Evolutionary conservation across 2,113 vertebrate genomes (phyloP), one percentile per base, ranked within the genome.

Genomic region (Sapayoa aenigma): DNA sequence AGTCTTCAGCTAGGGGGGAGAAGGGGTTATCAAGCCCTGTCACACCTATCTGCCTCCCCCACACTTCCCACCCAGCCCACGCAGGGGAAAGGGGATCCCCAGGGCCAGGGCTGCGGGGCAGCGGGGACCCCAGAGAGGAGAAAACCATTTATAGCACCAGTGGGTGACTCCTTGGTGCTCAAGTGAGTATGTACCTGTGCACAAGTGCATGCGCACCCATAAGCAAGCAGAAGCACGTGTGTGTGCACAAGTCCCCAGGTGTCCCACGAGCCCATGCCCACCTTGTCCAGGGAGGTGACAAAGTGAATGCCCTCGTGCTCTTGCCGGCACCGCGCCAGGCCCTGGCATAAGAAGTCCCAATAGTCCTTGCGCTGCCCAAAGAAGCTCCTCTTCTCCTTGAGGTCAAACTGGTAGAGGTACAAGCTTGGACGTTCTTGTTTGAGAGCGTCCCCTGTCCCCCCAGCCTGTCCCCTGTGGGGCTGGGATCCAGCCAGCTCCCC

Each of bases 321-420:
- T 88, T 96, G 93, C 19, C 95, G 95, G 39, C 94, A 85, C 28
- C 1, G 90, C 1, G 90, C 67, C 53, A 98, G 91, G 47, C 96
- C 94, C 1, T 95, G 87, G 79, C 93, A 97, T 41, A 98, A 77
- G 84, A 98, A 98, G 84, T 98, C 98, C 98, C 98, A 98, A 23
- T 98, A 98, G 76, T 97, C 97, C 72, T 97, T 98, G 72, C 74
- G 97, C 59, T 97, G 91, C 20, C 97, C 97, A 4, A 98, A 97
- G 84, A 98, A 96, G 80, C 94, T 97, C 86, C 65, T 98, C 92
- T 97, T 98, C 81, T 98, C 97, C 87, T 97, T 98, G 84, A 97
- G 96, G 85, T 98, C 98, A 15, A 98, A 98, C 98, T 98, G 93
- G 37, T 69, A 81, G 46, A 89, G 28, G 89, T 37, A 89, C 1